Evolutionary conservation across 2,888 invertebrate genomes (phyloP).

Genomic region (Aphidius colemani): DNA sequence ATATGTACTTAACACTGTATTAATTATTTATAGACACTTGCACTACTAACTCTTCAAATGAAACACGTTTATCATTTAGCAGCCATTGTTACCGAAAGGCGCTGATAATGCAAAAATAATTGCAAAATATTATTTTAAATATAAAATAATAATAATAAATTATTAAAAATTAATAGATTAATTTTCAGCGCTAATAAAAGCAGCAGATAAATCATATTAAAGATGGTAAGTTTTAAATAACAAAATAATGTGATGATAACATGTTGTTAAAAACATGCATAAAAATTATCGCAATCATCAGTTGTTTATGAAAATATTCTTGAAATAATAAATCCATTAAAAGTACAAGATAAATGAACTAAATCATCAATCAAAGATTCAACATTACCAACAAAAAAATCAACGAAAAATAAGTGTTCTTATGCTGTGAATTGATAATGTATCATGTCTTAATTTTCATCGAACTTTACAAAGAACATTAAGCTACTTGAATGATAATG

Average conservation of each 20-base stretch:
- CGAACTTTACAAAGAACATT: constrained; percentile 77
- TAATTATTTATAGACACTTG: too few species aligned
- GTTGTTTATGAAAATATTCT: constrained; percentile 65
- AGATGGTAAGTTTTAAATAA: constrained; percentile 31
- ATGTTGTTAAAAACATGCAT: constrained; percentile 52
- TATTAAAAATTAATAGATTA: too few species aligned
- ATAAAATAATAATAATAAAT: too few species aligned
- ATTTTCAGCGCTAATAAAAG: too few species aligned
- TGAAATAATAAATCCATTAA: constrained; percentile 63
- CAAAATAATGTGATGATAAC: constrained; percentile 54
- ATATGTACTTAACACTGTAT: too few species aligned
- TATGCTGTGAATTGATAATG: constrained; percentile 83
- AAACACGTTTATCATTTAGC: too few species aligned
- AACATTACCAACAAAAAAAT: background rate
- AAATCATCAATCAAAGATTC: constrained; percentile 10
- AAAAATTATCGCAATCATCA: constrained; percentile 24
- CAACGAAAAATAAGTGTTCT: constrained; percentile 68
- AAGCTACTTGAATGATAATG: constrained; percentile 69
- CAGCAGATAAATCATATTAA: constrained; percentile 27
- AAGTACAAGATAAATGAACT: constrained; percentile 59
- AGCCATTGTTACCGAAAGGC: too few species aligned
- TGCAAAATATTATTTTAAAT: too few species aligned
- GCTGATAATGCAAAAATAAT: too few species aligned
- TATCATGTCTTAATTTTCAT: constrained; percentile 78
- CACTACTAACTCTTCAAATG: too few species aligned